phyloP scores from a whole-genome alignment of 1,140 invertebrate genomes.

The Bathynomus jamesi region DNA sequence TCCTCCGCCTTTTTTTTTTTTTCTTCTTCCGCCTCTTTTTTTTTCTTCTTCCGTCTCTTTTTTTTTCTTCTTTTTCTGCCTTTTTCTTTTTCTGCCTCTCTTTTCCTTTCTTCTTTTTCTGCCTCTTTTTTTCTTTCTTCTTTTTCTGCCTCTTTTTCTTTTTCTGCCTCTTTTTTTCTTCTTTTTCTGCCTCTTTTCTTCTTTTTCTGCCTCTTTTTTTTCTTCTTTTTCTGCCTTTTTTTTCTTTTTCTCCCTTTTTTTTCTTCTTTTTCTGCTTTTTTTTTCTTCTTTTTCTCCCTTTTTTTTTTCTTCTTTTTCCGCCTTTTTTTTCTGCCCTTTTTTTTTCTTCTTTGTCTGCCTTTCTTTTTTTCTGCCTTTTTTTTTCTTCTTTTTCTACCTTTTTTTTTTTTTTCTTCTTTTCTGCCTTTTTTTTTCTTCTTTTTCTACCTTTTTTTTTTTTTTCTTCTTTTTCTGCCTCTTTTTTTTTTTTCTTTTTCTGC shows the following conservation, averaged over 20 bases:
- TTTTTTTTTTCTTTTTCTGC: background rate
- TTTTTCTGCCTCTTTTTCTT: background rate
- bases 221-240: background rate
- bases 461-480: background rate
- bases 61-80: background rate
- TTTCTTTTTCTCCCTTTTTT: background rate
- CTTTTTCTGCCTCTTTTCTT: background rate
- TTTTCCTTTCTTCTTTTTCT: background rate
- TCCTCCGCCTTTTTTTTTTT: background rate
- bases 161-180: background rate
- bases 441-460: background rate
- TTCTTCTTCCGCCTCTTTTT: background rate
- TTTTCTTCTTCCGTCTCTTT: background rate
- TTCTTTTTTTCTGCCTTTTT: background rate
- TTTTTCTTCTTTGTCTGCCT: background rate
- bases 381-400: background rate
- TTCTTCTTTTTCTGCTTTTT: background rate
- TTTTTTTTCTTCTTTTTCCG: background rate
- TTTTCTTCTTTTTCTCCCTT: background rate
- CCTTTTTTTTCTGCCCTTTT: background rate
- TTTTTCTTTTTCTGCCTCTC: background rate
- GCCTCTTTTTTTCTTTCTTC: background rate
- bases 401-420: background rate
- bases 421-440: background rate
- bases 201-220: background rate